These are phyloP conservation scores for Siniperca obscura DNA, from an alignment of 2,797 vertebrate genomes.

Conservation along the genomic window DNA sequence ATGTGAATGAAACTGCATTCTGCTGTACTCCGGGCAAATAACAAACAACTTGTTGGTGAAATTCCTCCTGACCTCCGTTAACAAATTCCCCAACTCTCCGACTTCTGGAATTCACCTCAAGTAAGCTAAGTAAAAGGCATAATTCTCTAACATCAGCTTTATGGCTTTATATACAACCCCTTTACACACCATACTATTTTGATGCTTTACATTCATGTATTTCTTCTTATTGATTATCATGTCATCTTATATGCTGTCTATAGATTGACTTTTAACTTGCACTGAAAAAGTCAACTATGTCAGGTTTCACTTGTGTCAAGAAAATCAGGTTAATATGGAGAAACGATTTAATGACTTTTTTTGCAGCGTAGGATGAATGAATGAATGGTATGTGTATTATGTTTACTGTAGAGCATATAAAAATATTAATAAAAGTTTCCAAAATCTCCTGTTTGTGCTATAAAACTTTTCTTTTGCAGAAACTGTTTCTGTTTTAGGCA, in stretches of 20 bases:
- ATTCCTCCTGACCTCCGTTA: not conserved
- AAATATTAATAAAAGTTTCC: not conserved
- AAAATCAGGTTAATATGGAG: not conserved
- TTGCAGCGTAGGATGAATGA: not conserved
- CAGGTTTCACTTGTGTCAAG: too few species aligned
- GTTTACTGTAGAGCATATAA: not conserved
- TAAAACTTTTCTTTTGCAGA: not conserved
- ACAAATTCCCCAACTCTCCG: not conserved
- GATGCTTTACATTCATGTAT: not conserved
- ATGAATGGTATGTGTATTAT: not conserved
- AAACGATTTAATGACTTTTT: not conserved
- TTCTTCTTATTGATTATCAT: not conserved
- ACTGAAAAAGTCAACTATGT: too few species aligned
- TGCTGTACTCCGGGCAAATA: not conserved
- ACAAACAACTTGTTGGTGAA: not conserved
- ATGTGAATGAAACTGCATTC: constrained; percentile 11
- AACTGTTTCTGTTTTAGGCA: not conserved
- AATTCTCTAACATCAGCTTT: not conserved
- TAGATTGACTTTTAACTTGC: not conserved
- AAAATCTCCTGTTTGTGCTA: not conserved
- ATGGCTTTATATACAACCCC: not conserved
- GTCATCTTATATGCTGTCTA: not conserved
- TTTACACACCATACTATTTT: not conserved
- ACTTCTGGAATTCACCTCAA: not conserved
- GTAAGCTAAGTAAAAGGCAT: not conserved